Evolutionary conservation across 2,888 invertebrate species (phyloP).

Genomic region (Mimas tiliae): DNA sequence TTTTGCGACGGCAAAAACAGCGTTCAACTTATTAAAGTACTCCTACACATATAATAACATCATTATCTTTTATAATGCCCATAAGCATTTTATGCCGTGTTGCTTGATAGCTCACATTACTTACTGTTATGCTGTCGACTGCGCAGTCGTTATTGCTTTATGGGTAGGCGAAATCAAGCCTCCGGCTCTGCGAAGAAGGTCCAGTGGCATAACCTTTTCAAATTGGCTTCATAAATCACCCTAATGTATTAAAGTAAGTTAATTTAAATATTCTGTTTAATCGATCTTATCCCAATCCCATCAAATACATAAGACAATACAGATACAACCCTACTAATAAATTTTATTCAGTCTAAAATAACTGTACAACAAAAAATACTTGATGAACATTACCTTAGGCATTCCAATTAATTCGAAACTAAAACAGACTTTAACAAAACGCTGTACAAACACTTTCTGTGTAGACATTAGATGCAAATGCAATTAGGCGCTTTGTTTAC

Average conservation of each 20-base stretch:
- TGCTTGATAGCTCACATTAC: conserved; percentile 14
- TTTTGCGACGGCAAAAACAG: too few species aligned
- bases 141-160: neutral
- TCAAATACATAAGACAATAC: too few species aligned
- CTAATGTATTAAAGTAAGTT: too few species aligned
- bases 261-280: too few species aligned
- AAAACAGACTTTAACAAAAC: neutral
- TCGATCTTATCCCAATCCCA: too few species aligned
- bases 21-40: conserved; percentile 8
- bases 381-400: neutral
- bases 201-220: neutral
- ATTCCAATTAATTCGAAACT: neutral
- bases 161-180: neutral
- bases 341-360: too few species aligned
- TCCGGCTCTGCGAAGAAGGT: neutral
- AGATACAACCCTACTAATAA: too few species aligned
- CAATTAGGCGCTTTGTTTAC: conserved; percentile 21
- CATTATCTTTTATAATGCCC: conserved; percentile 14
- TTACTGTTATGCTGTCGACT: conserved; percentile 11
- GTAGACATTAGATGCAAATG: conserved; percentile 27
- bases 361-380: too few species aligned
- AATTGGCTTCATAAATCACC: neutral
- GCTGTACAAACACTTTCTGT: conserved; percentile 30
- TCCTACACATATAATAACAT: conserved; percentile 8
- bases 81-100: conserved; percentile 14